Base-by-base conservation (phyloP, 2,888 invertebrate species). In the Lithophane ornitopus region DNA sequence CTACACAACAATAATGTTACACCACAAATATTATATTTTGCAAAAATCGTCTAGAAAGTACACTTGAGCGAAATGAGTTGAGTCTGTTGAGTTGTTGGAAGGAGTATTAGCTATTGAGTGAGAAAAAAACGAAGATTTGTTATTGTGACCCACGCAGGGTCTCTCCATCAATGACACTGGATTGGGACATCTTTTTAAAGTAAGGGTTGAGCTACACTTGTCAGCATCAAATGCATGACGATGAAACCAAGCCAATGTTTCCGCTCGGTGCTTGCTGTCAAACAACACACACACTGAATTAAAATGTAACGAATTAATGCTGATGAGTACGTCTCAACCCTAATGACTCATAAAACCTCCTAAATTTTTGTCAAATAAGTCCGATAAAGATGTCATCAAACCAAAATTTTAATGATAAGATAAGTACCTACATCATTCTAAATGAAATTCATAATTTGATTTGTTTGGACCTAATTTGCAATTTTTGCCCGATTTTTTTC, bases 11-110 rank as follows among this genome's bases (percentile, higher is more conserved):
- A 12, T 52, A 68, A 73, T 59, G 46, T 80, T 61, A 63, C 63
- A 79, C 61, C 63, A 73, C 56, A 62, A 61, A 46, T 12, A 6
- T 69, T 65, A 46, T 62, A 77, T 65, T 72, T 70, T 65, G 70
- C 69, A 67, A 70, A 78, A 61, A 66, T 44, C 34, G 26, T 70
- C 62, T 79, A 70, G 14, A 39, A 75, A 78, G 41, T 71, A 80
- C 49, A 46, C 14, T 85, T 87, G 82, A 85, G 85, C 78, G 70
- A 75, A 67, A 70, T 39, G n/a, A 74, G 63, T 70, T 52, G 44
- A 46, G 44, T 46, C 19, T 66, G 46, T 14, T 49, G 46, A 65
- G 59, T 49, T 74, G 12, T 70, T 22, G 39, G 63, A 44, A 34
- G 16, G 39, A 69, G 52, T 52, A n/a, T n/a, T n/a, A 62, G 19